phyloP scores from a whole-genome alignment of 2,797 vertebrate species.

The Fistularia commersonii region DNA sequence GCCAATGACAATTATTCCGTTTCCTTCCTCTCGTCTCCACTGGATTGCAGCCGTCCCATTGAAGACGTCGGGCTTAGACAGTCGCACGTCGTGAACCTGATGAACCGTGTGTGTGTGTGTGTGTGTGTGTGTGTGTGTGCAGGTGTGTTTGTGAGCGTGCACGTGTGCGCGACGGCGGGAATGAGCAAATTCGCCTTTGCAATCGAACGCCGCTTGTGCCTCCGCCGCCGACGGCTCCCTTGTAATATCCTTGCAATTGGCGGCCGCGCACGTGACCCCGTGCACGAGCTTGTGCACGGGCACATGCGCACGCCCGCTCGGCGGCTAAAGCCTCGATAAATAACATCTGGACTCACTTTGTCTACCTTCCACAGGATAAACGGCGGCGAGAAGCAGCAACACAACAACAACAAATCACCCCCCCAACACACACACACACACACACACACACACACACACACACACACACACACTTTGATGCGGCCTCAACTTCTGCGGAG shows the following conservation, averaged over 20 bases:
- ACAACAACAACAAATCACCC: slow-evolving; percentile 64
- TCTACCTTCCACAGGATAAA: slow-evolving; percentile 60
- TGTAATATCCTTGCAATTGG: slow-evolving; percentile 58
- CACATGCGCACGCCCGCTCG: slow-evolving; percentile 18
- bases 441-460: no score
- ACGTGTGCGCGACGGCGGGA: no score
- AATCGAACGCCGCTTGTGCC: no score
- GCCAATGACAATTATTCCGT: no score
- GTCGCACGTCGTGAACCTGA: slow-evolving; percentile 23
- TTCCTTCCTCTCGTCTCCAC: no score
- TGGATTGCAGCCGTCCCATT: no score
- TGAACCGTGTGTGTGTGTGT: slow-evolving; percentile 42
- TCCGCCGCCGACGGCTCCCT: slow-evolving; percentile 41
- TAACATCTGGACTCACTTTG: slow-evolving; percentile 71
- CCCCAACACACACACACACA: no score
- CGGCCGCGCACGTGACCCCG: slow-evolving; percentile 22
- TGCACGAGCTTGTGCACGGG: neutral
- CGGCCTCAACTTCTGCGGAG: no score
- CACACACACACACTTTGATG: no score
- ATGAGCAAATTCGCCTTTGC: no score
- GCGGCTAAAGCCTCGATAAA: slow-evolving; percentile 58
- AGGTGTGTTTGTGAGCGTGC: no score
- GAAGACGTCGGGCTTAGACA: slow-evolving; percentile 12
- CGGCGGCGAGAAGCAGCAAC: slow-evolving; percentile 46
- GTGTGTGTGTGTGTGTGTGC: no score